Conservation (phyloP, 2,888 invertebrate genomes). For the Sericinus montela region DNA sequence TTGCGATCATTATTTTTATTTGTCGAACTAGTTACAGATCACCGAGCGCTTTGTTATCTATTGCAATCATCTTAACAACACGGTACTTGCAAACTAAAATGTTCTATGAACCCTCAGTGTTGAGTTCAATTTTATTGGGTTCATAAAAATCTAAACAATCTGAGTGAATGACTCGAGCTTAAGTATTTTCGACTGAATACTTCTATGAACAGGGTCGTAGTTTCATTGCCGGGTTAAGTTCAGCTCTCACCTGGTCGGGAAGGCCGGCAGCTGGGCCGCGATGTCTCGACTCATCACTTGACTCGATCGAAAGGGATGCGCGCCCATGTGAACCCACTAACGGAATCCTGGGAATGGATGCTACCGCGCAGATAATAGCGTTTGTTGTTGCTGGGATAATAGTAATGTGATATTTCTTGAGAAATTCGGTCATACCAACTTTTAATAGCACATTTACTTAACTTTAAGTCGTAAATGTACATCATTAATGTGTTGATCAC, state of each 20-base stretch:
- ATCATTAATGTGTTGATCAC: too few species aligned
- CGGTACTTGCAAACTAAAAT: conserved; percentile 31
- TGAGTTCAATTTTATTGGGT: conserved; percentile 44
- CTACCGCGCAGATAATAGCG: conserved; percentile 49
- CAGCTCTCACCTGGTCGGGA: conserved; percentile 60
- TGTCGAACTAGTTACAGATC: conserved; percentile 68
- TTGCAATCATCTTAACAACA: conserved; percentile 48
- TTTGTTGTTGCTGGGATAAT: conserved; percentile 40
- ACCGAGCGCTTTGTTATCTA: conserved; percentile 65
- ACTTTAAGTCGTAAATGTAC: too few species aligned
- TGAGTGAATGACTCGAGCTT: conserved; percentile 22
- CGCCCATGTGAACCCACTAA: conserved; percentile 62
- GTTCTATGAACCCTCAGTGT: conserved; percentile 34
- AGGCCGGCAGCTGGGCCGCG: conserved; percentile 49
- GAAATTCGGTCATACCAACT: conserved; percentile 3
- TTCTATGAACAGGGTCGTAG: conserved; percentile 27
- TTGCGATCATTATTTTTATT: conserved; percentile 48
- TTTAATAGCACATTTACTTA: too few species aligned
- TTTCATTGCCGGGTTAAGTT: conserved; percentile 25
- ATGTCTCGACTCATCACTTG: conserved; percentile 71
- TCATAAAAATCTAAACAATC: conserved; percentile 35
- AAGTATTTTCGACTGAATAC: conserved; percentile 23
- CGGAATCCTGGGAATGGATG: conserved; percentile 62
- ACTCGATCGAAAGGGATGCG: conserved; percentile 74
- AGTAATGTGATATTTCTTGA: conserved; percentile 48